Evolutionary conservation across 2,113 vertebrate species (phyloP).

Genomic region (Serinus canaria): DNA sequence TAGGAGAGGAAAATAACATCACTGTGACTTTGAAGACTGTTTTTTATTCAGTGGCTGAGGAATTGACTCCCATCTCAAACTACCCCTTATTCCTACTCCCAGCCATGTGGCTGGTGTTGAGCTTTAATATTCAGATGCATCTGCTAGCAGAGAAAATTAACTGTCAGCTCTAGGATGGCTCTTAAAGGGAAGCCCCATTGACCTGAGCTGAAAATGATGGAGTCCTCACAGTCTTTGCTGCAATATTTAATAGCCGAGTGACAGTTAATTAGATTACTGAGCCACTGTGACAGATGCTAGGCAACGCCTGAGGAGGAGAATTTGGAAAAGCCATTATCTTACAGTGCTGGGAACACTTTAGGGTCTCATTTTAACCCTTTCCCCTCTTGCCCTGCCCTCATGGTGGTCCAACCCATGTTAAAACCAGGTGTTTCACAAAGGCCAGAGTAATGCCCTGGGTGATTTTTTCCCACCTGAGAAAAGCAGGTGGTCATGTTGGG

Average conservation of each 20-base stretch:
- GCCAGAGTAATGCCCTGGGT: background rate
- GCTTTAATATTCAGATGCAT: background rate
- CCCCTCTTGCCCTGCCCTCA: background rate
- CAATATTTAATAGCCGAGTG: conserved; percentile 46
- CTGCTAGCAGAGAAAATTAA: conserved; percentile 51
- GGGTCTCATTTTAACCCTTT: conserved; percentile 32
- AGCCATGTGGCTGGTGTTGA: background rate
- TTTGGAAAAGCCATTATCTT: conserved; percentile 35
- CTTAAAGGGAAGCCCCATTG: conserved; percentile 9
- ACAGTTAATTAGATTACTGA: conserved; percentile 60
- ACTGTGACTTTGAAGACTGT: background rate
- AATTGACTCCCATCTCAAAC: background rate
- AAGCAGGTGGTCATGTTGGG: background rate
- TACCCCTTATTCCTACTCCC: background rate
- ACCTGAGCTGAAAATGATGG: conserved; percentile 29
- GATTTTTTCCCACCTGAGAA: background rate
- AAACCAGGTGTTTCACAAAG: background rate
- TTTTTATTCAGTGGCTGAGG: background rate
- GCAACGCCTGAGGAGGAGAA: conserved; percentile 1
- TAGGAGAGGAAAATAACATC: background rate
- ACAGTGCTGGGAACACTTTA: background rate
- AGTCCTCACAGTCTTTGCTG: conserved; percentile 22
- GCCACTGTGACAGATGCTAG: conserved; percentile 43
- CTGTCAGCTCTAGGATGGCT: conserved; percentile 14
- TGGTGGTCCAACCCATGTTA: background rate